Evolutionary conservation across 2,113 vertebrate genomes (phyloP), one percentile per base, ranked within the genome.

Genomic region (Myxocyprinus asiaticus): DNA sequence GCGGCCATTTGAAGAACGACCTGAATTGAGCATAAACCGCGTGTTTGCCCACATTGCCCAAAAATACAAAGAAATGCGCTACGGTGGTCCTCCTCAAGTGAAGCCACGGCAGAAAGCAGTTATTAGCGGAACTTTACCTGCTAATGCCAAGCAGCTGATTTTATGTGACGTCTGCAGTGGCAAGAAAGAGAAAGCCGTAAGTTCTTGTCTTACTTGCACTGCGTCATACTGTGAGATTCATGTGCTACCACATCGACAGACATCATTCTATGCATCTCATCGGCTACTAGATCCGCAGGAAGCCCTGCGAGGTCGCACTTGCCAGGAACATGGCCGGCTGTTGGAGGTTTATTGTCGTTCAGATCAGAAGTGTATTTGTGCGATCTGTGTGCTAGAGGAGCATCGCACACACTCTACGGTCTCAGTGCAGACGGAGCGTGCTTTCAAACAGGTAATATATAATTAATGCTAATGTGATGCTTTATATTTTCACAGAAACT

Each of bases 151-250:
- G 0, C 80, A 86, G 4, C 56, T 81, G 50, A 85, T 92, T 12
- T 81, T 85, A 79, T 94, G 93, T 12, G 93, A 93, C n/a, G 48
- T 93, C 11, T 94, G 93, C 42, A 88, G 90, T 0, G 93, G 92
- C 0, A 17, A 84, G 0, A 93, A 93, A 43, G 83, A 77, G 76
- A 84, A 66, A 0, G 93, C 93, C 0, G 69, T 90, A 70, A 90
- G 91, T 78, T 91, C 92, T 64, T 94, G 93, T 45, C 88, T 94
- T 63, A 93, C 91, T 47, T 94, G 93, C 82, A 92, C 90, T 0
- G 92, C 92, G 9, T 89, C 93, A 0, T 94, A 94, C 89, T 94
- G 93, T 76, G 15, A 70, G 2, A 79, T 70, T 15, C 93, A 94
- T 0, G 62, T 91, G 17, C 61, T 15, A 78, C 92, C 93, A 0